phyloP scores from a whole-genome alignment of 1,140 invertebrate genomes.

The Ips typographus region DNA sequence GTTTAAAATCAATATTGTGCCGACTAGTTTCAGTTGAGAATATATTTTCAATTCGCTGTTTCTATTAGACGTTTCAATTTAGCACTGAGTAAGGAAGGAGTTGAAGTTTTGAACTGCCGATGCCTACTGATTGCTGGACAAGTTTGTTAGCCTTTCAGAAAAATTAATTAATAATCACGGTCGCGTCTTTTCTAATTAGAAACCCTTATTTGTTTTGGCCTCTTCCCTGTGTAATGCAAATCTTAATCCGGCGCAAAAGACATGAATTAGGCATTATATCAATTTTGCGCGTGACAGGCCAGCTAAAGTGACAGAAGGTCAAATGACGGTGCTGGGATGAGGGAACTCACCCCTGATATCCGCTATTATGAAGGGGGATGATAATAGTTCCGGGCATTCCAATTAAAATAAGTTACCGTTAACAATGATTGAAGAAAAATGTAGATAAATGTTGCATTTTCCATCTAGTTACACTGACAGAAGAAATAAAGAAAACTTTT shows the following conservation, averaged over 20 bases:
- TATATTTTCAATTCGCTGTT: too few species aligned
- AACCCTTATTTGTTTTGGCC: slow-evolving; percentile 12
- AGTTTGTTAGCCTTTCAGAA: background rate
- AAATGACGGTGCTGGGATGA: slow-evolving; percentile 42
- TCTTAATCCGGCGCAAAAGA: slow-evolving; percentile 43
- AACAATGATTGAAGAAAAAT: background rate
- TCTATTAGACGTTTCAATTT: too few species aligned
- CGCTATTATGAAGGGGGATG: slow-evolving; percentile 16
- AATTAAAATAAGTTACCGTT: slow-evolving; percentile 26
- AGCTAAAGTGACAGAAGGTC: slow-evolving; percentile 50
- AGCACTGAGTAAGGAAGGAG: too few species aligned
- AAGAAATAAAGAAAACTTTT: too few species aligned
- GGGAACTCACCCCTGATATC: slow-evolving; percentile 27
- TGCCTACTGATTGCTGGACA: background rate
- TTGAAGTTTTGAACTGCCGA: too few species aligned
- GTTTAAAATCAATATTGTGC: too few species aligned
- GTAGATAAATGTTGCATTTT: too few species aligned
- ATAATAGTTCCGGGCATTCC: slow-evolving; percentile 19
- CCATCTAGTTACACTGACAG: too few species aligned
- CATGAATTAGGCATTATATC: slow-evolving; percentile 52
- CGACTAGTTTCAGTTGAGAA: too few species aligned
- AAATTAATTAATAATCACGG: slow-evolving; percentile 14
- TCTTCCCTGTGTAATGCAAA: slow-evolving; percentile 12
- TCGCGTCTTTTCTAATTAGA: slow-evolving; percentile 9
- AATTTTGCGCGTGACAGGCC: slow-evolving; percentile 50